Base-by-base conservation (phyloP, 2,113 vertebrate genomes). In the Willisornis vidua region DNA sequence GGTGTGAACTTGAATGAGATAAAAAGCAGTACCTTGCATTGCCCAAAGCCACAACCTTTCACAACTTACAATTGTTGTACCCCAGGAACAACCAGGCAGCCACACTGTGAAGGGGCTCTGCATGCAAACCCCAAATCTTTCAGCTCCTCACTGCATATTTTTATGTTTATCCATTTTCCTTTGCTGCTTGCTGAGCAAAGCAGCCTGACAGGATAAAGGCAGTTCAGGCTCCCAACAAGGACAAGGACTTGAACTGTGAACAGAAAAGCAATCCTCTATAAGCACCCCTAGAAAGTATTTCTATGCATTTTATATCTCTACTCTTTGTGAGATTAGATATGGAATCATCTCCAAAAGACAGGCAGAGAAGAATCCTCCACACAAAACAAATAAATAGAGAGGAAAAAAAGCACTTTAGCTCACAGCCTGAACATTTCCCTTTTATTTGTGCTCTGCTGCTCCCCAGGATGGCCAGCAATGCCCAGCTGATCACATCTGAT, bases 401-500 rank as follows among this genome's bases (percentile, higher is more conserved):
- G 2, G 2, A 19, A 48, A 78, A 5, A 11, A 73, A 61, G 9
- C 2, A 7, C 37, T 82, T 92, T 9, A 88, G 46, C 23, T 70
- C 23, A 5, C 63, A 81, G 52, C 49, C 26, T 68, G 33, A 80
- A 49, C 23, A 19, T 31, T 54, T 83, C 43, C 14, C n/a, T 74
- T 91, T 49, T n/a, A 37, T 63, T 68, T 90, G 79, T 55, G 41
- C 24, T 85, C 78, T 75, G 35, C 35, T 49, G 3, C 78, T 90
- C 59, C 63, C 75, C n/a, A 46, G 78, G 59, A 70, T 61, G 75
- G 55, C 63, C 92, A 86, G 76, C 48, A 59, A 45, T 52, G 68
- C 85, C 76, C 90, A 88, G 76, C 73, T 90, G 92, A 93, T 94
- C 59, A 7, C 39, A 67, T 63, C 75, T 80, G 68, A 86, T 93